A percentile compares a stretch with the other conserved stretches of the same genome.
These are phyloP conservation scores for Zosterops pallidus DNA, from an alignment of 2,113 vertebrate genomes.

Conservation along the genomic window DNA sequence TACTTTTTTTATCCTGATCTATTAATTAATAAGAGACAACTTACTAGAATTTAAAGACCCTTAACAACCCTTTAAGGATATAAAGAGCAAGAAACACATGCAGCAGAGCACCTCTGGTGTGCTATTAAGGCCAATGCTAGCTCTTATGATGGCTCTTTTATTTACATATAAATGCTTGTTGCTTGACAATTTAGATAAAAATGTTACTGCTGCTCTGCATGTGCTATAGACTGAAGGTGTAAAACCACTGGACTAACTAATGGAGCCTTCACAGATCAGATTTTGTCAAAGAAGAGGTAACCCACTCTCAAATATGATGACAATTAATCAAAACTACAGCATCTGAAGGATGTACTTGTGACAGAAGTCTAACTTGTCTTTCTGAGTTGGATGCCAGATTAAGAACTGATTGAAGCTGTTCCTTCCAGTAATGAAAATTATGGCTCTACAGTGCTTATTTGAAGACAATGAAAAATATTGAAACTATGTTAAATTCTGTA, in stretches of 20 bases:
- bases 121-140: neutral
- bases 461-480: neutral
- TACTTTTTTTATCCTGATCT: neutral
- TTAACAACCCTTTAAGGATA: constrained; percentile 32
- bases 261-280: constrained; percentile 56
- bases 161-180: constrained; percentile 59
- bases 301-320: constrained; percentile 24
- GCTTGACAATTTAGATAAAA: constrained; percentile 66
- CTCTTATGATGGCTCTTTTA: constrained; percentile 20
- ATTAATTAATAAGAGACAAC: constrained; percentile 24
- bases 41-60: constrained; percentile 35
- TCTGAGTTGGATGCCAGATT: neutral
- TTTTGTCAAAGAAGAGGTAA: constrained; percentile 58
- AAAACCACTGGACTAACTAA: constrained; percentile 65
- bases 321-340: constrained; percentile 24
- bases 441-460: neutral
- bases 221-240: constrained; percentile 33
- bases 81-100: neutral
- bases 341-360: neutral
- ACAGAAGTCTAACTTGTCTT: neutral
- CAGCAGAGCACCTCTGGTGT: neutral
- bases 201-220: constrained; percentile 51
- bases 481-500: neutral
- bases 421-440: neutral
- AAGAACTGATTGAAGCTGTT: neutral